phyloP scores from a whole-genome alignment of 1,140 invertebrate species.

The Augochlora pura region DNA sequence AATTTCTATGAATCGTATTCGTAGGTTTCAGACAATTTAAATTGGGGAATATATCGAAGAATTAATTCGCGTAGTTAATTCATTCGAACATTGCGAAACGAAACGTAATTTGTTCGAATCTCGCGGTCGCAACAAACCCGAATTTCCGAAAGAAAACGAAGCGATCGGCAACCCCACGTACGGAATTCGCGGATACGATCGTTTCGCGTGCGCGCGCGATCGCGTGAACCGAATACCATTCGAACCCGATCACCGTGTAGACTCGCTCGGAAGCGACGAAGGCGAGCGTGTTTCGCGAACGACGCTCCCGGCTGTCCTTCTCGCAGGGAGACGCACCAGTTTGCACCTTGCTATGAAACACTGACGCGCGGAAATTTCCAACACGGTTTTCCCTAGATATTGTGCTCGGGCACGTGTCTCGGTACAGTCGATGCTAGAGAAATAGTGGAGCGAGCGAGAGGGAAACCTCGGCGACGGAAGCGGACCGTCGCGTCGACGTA shows the following conservation, averaged over 20 bases:
- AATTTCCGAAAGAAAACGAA: not conserved
- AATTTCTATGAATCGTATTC: too few species aligned
- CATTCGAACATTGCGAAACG: too few species aligned
- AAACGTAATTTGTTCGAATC: too few species aligned
- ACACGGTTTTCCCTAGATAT: not conserved
- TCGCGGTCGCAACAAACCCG: not conserved
- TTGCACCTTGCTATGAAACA: constrained; percentile 1
- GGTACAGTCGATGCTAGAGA: not conserved
- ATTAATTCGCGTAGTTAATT: too few species aligned
- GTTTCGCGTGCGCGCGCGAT: not conserved
- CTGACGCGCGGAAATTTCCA: constrained; percentile 7
- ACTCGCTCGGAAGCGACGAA: not conserved
- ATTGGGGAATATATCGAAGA: too few species aligned
- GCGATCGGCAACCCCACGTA: not conserved
- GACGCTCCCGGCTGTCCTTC: not conserved
- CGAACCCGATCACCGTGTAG: not conserved
- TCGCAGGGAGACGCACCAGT: not conserved
- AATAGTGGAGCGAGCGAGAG: not conserved
- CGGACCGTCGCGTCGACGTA: too few species aligned
- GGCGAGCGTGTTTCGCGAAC: constrained; percentile 4
- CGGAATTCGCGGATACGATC: not conserved
- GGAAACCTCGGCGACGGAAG: not conserved
- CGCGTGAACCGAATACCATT: constrained; percentile 30
- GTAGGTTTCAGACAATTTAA: too few species aligned
- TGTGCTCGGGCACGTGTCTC: constrained; percentile 8